A percentile compares a stretch with the other conserved stretches of the same genome.
These are phyloP conservation scores for Zenarchopterus dispar DNA, from an alignment of 2,797 vertebrate genomes.

Conservation along the genomic window DNA sequence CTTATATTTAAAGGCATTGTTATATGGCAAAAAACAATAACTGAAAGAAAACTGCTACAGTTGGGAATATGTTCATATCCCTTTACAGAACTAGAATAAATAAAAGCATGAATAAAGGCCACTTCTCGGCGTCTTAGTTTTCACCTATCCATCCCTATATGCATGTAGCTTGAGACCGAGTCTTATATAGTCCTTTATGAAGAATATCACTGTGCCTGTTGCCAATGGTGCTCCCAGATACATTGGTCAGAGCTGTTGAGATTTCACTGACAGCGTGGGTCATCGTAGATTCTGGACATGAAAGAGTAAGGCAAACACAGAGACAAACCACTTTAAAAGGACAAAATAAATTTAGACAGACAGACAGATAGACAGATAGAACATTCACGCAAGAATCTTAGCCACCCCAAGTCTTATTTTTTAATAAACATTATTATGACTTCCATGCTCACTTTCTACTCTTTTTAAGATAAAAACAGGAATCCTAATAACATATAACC, in stretches of 20 bases:
- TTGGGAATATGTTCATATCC: slow-evolving; percentile 35
- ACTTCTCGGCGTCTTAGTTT: slow-evolving; percentile 45
- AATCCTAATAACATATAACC: no score
- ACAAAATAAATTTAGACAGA: background rate
- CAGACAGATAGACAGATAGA: no score
- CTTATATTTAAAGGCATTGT: slow-evolving; percentile 76
- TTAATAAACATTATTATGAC: no score
- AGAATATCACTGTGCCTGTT: slow-evolving; percentile 35
- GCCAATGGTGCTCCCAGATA: slow-evolving; percentile 40
- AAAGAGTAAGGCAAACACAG: slow-evolving; percentile 19
- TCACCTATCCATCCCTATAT: slow-evolving; percentile 54
- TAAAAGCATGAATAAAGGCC: slow-evolving; percentile 48
- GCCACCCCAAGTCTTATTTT: no score
- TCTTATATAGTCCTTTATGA: slow-evolving; percentile 40
- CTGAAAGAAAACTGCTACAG: slow-evolving; percentile 23
- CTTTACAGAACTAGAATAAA: slow-evolving; percentile 25
- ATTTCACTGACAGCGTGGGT: slow-evolving; percentile 52
- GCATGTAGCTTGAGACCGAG: slow-evolving; percentile 32
- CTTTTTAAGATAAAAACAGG: no score
- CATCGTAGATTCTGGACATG: slow-evolving; percentile 68
- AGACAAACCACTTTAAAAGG: slow-evolving; percentile 3
- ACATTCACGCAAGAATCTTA: no score
- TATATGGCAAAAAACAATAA: slow-evolving; percentile 49
- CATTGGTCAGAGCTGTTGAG: slow-evolving; percentile 41
- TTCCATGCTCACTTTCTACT: no score